Base-by-base conservation (phyloP, 2,888 invertebrate species). In the Autographa gamma region DNA sequence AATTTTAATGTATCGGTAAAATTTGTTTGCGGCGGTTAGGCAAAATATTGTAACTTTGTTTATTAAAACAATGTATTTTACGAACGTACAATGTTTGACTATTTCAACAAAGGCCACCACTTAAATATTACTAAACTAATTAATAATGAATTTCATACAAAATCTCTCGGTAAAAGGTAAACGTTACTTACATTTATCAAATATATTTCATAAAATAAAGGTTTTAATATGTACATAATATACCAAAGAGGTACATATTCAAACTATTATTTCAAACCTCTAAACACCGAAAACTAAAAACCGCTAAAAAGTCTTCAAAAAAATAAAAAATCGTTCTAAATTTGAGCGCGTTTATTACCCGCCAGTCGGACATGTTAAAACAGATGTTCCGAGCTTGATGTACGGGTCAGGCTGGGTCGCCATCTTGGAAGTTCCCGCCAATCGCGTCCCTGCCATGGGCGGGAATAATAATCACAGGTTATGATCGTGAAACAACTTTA, bases 361-460 rank as follows among this genome's bases (percentile, higher is more conserved):
- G 92, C 90, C 91, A 91, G 88, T 89, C 89, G 84, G 89, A 93
- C 91, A 93, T 92, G 92, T 92, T 92, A 92, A 92, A 93, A 94
- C 95, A 95, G 95, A 95, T 95, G 95, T 94, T 94, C 91, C 93
- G 90, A 86, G 87, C 90, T 91, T 95, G 95, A 95, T 92, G 92
- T 91, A 94, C 93, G 91, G 94, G 94, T 95, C 95, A 94, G 92
- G 87, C 89, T 86, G 91, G 94, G 94, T 94, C 92, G 93, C 95
- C 94, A 94, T 94, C 93, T 93, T 93, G 92, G 85, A 79, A 90
- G 88, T 90, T 92, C 92, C 90, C 93, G 92, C 93, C 93, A 93
- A 92, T 93, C 91, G 88, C 88, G 89, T 88, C 91, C 91, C 92
- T 92, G 94, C 92, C 93, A 92, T 89, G 92, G 86, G 82, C 88